Base-by-base conservation (phyloP, 2,113 vertebrate species). In the Trochalopteron elliotii region DNA sequence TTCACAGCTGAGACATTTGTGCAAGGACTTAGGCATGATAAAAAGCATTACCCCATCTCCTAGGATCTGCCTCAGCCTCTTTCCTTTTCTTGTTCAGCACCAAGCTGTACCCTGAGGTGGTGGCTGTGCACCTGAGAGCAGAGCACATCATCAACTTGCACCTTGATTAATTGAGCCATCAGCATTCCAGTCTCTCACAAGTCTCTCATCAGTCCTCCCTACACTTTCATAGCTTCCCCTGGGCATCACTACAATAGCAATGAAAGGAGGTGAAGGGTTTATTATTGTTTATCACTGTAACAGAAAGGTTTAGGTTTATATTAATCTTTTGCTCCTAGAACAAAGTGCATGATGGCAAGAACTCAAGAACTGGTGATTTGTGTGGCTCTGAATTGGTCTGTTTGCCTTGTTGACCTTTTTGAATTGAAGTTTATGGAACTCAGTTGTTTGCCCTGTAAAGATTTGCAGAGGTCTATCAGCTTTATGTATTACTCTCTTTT, bases 371-470 rank as follows among this genome's bases (percentile, higher is more conserved):
- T 45, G 30, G 60, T 95, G 87, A 94, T 96, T 94, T 91, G 65
- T 82, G 44, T 25, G 40, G 14, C 39, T 92, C 57, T 78, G 60
- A 92, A 91, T 87, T 82, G 50, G 52, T 83, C 49, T 89, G 16
- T 68, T 60, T 90, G 23, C 65, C 39, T 85, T 65, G 69, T 72
- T 95, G 89, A 95, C 76, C 64, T 82, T 96, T 95, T 16, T 65
- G 65, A 92, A 94, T 61, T 70, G 56, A 95, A 75, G 31, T 79
- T 93, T 94, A 89, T 79, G 57, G 40, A 93, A 49, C 44, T 94
- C 60, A 84, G 49, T 47, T 89, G 44, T 82, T 84, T 89, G 31
- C 49, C 31, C n/a, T 93, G 65, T 72, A 79, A 79, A 65, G 20
- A 14, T 52, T 78, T 52, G 31, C 4, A 28, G 39, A 91, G 31